Evolutionary conservation across 2,113 vertebrate species (phyloP), one percentile per base, ranked within the genome.

Genomic region (Falcunculus frontatus): DNA sequence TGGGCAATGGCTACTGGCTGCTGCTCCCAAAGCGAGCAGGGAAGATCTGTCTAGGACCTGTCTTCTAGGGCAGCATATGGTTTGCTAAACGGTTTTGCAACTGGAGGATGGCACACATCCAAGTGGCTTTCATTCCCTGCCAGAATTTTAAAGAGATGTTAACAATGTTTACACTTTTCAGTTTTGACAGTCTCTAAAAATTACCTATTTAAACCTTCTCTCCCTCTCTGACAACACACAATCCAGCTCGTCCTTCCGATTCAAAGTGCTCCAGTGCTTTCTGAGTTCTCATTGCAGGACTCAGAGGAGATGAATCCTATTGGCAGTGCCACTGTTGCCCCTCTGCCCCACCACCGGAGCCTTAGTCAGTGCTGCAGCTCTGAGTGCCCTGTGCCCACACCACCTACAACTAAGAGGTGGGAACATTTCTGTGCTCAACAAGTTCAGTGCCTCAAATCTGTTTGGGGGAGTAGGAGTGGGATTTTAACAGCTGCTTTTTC

Each of bases 181-280:
- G 73, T 89, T 96, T 77, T 93, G 80, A 90, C 84, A 95, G 84
- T 35, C 77, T 88, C 64, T 86, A 87, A 93, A 94, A 96, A 89
- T 91, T 86, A 72, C 75, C 78, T 93, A 19, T 93, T 90, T 89
- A 93, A 89, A 84, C 82, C 74, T 82, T 55, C 44, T 76, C 49
- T 94, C 72, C 42, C 11, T 57, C 56, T 65, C 65, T 92, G 84
- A 90, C 70, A 90, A 69, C 77, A 90, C 47, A 62, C 78, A 75
- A 81, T 65, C 22, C 68, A 72, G 63, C 64, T 84, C 35, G 10
- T 57, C 67, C 57, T 80, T 82, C 35, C 20, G 72, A 69, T 74
- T 67, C 8, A 1, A 81, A 64, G 41, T 41, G 70, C 39, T 11
- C 44, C 72, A 46, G 55, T 1, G 2, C 22, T 75, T 76, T 18